These are phyloP conservation scores for Drosophila orena DNA, from an alignment of 1,140 invertebrate genomes.

Conservation along the genomic window DNA sequence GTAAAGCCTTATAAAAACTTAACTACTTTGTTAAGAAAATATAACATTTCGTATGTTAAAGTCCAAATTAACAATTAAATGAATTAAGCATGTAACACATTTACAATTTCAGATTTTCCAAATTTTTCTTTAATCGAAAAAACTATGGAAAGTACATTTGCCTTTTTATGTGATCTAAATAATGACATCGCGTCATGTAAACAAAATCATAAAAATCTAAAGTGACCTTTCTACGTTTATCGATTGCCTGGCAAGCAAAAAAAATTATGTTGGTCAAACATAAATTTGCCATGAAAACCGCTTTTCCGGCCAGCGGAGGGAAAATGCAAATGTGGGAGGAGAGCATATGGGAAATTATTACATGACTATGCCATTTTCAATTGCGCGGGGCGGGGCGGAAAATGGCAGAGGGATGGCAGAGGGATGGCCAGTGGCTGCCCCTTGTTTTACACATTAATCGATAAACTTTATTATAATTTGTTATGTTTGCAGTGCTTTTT, in stretches of 20 bases:
- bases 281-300: constrained; percentile 53
- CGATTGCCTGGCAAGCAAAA: constrained; percentile 5
- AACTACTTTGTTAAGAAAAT: too few species aligned
- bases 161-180: not conserved
- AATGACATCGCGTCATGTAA: not conserved
- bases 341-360: constrained; percentile 66
- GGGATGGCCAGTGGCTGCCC: constrained; percentile 6
- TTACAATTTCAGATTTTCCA: too few species aligned
- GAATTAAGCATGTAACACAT: too few species aligned
- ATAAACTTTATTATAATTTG: constrained; percentile 81
- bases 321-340: constrained; percentile 1
- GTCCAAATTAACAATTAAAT: too few species aligned
- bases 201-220: not conserved
- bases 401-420: not conserved
- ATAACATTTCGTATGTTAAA: too few species aligned
- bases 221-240: not conserved
- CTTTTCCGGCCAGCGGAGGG: constrained; percentile 1
- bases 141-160: not conserved
- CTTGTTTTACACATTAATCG: constrained; percentile 70
- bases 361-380: constrained; percentile 21
- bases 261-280: constrained; percentile 35
- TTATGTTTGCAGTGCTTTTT: constrained; percentile 46
- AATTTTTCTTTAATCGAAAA: too few species aligned
- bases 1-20: too few species aligned
- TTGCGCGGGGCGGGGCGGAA: not conserved